Conservation (phyloP, 2,888 invertebrate genomes). For the Galerucella calmariensis region DNA sequence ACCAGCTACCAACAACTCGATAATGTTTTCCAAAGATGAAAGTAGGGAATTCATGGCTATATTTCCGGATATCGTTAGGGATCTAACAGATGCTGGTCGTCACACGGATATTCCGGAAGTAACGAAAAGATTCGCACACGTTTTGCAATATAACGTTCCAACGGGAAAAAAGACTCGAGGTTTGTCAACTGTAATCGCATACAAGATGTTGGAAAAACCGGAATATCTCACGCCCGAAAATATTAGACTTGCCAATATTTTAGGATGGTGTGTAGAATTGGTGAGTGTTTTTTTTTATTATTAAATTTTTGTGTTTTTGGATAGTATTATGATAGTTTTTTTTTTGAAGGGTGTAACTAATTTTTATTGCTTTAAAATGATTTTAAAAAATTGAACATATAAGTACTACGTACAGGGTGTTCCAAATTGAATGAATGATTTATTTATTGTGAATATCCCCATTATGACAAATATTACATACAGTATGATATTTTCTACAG, state of each 20-base stretch:
- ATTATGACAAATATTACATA: no score
- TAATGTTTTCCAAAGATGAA: slow-evolving; percentile 79
- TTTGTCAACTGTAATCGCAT: slow-evolving; percentile 78
- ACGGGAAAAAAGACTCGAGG: slow-evolving; percentile 89
- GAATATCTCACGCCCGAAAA: slow-evolving; percentile 81
- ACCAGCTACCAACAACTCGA: slow-evolving; percentile 71
- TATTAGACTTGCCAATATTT: slow-evolving; percentile 80
- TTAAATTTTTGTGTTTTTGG: background rate
- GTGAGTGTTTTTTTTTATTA: slow-evolving; percentile 71
- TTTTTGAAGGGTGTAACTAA: background rate
- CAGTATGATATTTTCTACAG: no score
- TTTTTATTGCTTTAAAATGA: background rate
- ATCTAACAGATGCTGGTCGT: slow-evolving; percentile 81
- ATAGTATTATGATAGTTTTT: background rate
- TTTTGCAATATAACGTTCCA: slow-evolving; percentile 90
- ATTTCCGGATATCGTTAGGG: slow-evolving; percentile 88
- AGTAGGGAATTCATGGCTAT: slow-evolving; percentile 88
- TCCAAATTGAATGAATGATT: no score
- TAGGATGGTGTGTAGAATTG: slow-evolving; percentile 97
- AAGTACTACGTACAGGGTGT: no score
- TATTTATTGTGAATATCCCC: no score
- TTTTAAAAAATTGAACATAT: no score
- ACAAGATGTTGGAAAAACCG: slow-evolving; percentile 76
- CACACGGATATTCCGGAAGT: slow-evolving; percentile 82
- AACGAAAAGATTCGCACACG: slow-evolving; percentile 81